Conservation (phyloP, 2,888 invertebrate genomes). For the Caenorhabditis angaria region DNA sequence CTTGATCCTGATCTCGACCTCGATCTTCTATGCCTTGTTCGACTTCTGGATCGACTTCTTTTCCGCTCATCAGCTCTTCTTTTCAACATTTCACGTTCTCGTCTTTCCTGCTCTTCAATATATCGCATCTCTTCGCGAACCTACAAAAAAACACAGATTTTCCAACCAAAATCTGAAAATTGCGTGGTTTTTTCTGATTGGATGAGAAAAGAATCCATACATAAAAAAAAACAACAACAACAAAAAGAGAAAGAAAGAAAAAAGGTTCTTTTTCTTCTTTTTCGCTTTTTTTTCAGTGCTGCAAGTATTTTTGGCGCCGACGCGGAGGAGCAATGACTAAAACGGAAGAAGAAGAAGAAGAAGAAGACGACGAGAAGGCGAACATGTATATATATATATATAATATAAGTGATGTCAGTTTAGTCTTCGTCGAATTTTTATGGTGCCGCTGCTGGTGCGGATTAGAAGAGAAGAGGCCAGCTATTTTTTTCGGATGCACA, state of each 20-base stretch:
- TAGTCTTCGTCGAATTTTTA: not conserved
- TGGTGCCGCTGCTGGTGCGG: not conserved
- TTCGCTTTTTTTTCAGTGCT: not conserved
- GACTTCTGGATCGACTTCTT: slow-evolving; percentile 6
- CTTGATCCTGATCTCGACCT: slow-evolving; percentile 8
- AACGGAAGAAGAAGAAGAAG: not conserved
- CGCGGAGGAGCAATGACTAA: not conserved
- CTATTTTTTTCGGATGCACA: slow-evolving; percentile 5
- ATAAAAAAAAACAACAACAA: not conserved
- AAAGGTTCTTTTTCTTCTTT: not conserved
- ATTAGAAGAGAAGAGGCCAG: not conserved
- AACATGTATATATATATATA: not conserved
- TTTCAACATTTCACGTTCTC: slow-evolving; percentile 39
- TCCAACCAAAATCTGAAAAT: not conserved
- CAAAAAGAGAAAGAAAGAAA: not conserved
- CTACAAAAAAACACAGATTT: slow-evolving; percentile 18
- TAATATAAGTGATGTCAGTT: slow-evolving; percentile 2
- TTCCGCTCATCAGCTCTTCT: not conserved
- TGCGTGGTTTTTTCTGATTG: not conserved
- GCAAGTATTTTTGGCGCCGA: not conserved
- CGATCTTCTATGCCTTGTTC: slow-evolving; percentile 5
- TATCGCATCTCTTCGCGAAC: slow-evolving; percentile 48
- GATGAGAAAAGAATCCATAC: not conserved
- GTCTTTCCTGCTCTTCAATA: slow-evolving; percentile 48
- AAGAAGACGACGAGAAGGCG: not conserved